phyloP scores from a whole-genome alignment of 2,113 vertebrate species.

The Litocranius walleri region DNA sequence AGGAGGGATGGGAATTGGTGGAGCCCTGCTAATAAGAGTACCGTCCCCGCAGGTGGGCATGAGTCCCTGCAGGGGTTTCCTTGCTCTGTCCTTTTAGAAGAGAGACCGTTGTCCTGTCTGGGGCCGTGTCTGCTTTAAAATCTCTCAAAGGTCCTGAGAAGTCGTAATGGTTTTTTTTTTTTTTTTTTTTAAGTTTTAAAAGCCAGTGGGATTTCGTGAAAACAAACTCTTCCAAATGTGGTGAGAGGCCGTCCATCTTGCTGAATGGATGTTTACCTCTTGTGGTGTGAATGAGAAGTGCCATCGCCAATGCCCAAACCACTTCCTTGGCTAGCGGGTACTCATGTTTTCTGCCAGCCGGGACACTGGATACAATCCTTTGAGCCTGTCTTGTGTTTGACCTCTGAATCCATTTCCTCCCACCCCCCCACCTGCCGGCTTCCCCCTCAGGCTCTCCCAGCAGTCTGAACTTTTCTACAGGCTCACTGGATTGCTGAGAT shows the following conservation, averaged over 20 bases:
- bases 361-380: not conserved
- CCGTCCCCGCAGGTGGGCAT: not conserved
- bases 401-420: not conserved
- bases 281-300: conserved; percentile 25
- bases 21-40: not conserved
- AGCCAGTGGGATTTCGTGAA: not conserved
- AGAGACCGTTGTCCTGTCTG: not conserved
- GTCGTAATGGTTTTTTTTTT: not conserved
- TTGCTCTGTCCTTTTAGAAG: not conserved
- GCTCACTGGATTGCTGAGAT: not conserved
- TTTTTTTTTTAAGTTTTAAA: not conserved
- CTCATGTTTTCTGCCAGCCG: not conserved
- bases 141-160: not conserved
- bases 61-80: not conserved
- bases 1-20: fast-evolving
- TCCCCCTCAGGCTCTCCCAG: not conserved
- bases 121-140: not conserved
- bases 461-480: not conserved
- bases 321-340: not conserved
- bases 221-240: conserved; percentile 26
- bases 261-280: conserved; percentile 13
- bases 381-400: not conserved
- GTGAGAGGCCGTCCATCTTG: not conserved
- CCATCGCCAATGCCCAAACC: not conserved
- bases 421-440: fast-evolving